Conservation (phyloP, 2,888 invertebrate species). For the Amblyteles armatorius region DNA sequence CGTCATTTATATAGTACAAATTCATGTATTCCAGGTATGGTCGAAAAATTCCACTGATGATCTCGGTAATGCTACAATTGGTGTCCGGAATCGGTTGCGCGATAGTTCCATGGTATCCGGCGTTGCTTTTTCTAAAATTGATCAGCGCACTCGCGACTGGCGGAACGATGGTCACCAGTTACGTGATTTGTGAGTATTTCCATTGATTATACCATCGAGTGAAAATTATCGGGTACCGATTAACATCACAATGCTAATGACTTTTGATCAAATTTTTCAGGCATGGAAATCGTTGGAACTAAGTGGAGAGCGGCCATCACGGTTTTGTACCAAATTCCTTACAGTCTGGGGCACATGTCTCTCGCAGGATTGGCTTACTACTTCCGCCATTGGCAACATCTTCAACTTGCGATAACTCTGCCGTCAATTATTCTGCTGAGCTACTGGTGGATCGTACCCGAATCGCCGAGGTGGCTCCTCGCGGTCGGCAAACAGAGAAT, state of each 20-base stretch:
- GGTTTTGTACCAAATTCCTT: constrained; percentile 90
- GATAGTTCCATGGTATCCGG: constrained; percentile 88
- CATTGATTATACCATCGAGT: not conserved
- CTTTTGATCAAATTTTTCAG: constrained; percentile 72
- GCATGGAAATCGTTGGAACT: constrained; percentile 85
- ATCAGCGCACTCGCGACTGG: constrained; percentile 91
- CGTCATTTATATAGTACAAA: constrained; percentile 32
- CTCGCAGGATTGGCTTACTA: constrained; percentile 88
- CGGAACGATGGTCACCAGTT: constrained; percentile 92
- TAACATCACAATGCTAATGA: not conserved
- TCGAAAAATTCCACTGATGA: constrained; percentile 90
- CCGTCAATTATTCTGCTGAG: constrained; percentile 87
- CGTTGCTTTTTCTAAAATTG: constrained; percentile 89
- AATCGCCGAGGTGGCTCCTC: constrained; percentile 92
- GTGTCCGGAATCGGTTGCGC: constrained; percentile 90
- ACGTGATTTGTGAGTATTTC: constrained; percentile 85
- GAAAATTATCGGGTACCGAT: not conserved
- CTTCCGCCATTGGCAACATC: constrained; percentile 89
- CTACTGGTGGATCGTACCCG: constrained; percentile 90
- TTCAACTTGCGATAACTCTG: constrained; percentile 89
- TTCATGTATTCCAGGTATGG: constrained; percentile 88
- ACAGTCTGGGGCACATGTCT: constrained; percentile 89
- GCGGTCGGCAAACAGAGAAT: constrained; percentile 88
- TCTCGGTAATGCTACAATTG: constrained; percentile 91
- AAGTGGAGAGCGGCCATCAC: constrained; percentile 87